Conservation (phyloP, 2,797 vertebrate genomes). For the Sebastiscus albofasciatus region DNA sequence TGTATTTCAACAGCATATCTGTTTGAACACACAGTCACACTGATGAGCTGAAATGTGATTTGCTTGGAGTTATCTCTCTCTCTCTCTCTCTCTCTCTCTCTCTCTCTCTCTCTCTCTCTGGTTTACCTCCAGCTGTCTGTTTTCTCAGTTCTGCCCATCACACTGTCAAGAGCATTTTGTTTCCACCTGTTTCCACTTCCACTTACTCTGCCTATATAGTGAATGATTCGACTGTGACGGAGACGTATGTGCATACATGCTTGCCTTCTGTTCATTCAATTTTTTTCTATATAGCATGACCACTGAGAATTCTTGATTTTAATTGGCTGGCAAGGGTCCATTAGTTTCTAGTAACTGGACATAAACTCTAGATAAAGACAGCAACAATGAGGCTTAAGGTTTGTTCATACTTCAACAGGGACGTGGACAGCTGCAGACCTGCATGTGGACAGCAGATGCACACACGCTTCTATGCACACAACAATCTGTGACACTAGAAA, state of each 20-base stretch:
- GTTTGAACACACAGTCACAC: constrained; percentile 47
- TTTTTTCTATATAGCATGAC: neutral
- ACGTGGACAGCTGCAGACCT: neutral
- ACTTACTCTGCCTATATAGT: constrained; percentile 13
- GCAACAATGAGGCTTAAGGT: neutral
- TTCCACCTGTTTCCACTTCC: constrained; percentile 28
- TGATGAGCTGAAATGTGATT: constrained; percentile 50
- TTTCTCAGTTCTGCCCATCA: constrained; percentile 25
- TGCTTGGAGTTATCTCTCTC: constrained; percentile 17
- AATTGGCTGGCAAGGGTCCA: constrained; percentile 2
- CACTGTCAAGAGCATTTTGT: constrained; percentile 35
- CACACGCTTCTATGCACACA: neutral
- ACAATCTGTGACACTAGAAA: neutral
- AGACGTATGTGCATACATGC: neutral
- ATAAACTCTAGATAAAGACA: neutral
- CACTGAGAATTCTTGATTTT: neutral
- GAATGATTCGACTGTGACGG: neutral
- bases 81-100: constrained; percentile 7
- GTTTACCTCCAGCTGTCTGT: neutral
- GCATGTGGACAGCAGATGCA: neutral
- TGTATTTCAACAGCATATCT: constrained; percentile 42
- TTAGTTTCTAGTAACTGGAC: constrained; percentile 10
- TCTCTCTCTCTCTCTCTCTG: neutral
- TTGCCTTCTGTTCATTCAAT: constrained; percentile 3
- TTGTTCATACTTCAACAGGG: neutral